Percentiles rank a stretch among this genome's conserved stretches.
phyloP scores from a whole-genome alignment of 2,113 vertebrate genomes.

The Rhipidura dahli region DNA sequence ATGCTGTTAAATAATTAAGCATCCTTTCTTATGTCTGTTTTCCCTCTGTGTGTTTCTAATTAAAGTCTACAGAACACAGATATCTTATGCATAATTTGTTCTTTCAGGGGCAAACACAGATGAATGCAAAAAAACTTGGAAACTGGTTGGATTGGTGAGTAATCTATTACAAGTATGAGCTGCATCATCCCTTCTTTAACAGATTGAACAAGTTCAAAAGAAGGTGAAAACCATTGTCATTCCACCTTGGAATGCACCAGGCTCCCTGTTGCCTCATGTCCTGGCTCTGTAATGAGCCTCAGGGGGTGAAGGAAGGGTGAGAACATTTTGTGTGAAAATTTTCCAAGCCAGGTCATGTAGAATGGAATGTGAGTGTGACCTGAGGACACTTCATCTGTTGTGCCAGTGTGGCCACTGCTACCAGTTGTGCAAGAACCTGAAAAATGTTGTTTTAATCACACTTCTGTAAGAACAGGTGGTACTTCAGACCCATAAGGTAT shows the following conservation, averaged over 20 bases:
- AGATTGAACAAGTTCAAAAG: not conserved
- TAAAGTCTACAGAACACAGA: not conserved
- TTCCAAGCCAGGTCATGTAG: not conserved
- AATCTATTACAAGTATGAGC: not conserved
- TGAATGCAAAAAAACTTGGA: not conserved
- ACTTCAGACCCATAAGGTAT: not conserved
- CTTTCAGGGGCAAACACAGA: not conserved
- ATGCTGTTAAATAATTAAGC: not conserved
- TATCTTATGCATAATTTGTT: not conserved
- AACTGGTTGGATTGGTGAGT: not conserved
- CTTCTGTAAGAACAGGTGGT: not conserved
- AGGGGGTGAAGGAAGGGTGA: fast-evolving
- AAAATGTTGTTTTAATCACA: not conserved
- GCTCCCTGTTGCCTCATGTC: not conserved
- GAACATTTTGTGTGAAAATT: not conserved
- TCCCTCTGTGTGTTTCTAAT: not conserved
- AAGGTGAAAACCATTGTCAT: not conserved
- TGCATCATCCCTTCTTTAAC: not conserved
- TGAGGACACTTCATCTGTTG: not conserved
- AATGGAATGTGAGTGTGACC: not conserved
- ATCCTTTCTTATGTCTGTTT: not conserved
- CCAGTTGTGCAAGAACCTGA: not conserved
- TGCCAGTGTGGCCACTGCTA: not conserved
- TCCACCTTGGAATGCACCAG: not conserved
- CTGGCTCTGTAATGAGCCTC: not conserved